These are phyloP conservation scores for Synergus itoensis DNA, from an alignment of 2,888 invertebrate genomes.

Conservation along the genomic window DNA sequence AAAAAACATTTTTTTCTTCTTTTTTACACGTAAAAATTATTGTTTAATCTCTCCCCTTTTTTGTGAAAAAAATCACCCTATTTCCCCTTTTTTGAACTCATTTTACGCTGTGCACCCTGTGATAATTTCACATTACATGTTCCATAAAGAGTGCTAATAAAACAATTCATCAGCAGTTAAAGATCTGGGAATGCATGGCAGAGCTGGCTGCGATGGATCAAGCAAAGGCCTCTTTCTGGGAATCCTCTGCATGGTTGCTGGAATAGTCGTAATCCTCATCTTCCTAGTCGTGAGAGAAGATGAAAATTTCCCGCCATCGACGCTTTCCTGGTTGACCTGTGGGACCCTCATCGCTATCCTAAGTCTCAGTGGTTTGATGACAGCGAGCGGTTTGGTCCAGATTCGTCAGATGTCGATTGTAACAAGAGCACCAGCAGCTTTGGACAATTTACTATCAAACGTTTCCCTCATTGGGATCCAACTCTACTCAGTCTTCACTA, in stretches of 20 bases:
- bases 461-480: conserved; percentile 78
- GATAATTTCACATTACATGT: background rate
- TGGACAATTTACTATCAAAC: conserved; percentile 77
- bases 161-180: conserved; percentile 56
- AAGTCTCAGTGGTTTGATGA: conserved; percentile 75
- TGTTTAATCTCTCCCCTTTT: no score
- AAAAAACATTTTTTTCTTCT: no score
- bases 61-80: no score
- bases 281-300: conserved; percentile 80
- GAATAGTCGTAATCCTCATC: conserved; percentile 79
- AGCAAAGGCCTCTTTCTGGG: conserved; percentile 80
- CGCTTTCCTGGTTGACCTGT: conserved; percentile 79
- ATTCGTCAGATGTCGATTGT: conserved; percentile 78
- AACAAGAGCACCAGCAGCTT: conserved; percentile 73
- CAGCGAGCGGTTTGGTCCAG: conserved; percentile 77
- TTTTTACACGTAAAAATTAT: no score
- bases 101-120: no score
- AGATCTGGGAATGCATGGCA: conserved; percentile 65
- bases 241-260: conserved; percentile 79
- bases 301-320: conserved; percentile 77
- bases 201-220: conserved; percentile 79
- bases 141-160: background rate
- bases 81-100: no score
- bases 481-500: conserved; percentile 78
- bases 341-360: conserved; percentile 78